phyloP scores from a whole-genome alignment of 1,140 invertebrate genomes.

The Propsilocerus akamusi region DNA sequence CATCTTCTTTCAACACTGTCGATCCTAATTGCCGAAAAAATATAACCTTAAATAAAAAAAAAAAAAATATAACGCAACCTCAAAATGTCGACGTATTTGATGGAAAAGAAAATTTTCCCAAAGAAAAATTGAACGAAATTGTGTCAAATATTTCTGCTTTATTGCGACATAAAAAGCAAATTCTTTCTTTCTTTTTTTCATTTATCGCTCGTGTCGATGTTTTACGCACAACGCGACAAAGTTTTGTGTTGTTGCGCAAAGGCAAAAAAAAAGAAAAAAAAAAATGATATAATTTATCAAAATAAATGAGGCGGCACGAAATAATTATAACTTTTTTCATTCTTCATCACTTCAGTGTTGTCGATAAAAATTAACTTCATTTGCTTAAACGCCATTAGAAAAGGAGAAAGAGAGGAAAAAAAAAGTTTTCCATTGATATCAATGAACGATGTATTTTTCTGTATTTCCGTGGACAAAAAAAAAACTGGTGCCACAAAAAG shows the following conservation, averaged over 20 bases:
- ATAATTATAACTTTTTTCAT: not conserved
- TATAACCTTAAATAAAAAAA: no score
- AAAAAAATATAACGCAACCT: no score
- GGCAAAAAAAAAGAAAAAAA: not conserved
- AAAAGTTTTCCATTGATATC: not conserved
- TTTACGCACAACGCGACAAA: no score
- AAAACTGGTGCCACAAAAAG: not conserved
- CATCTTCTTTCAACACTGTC: not conserved
- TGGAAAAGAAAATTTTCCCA: no score
- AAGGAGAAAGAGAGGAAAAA: not conserved
- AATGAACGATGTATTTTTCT: not conserved
- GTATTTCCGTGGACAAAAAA: no score
- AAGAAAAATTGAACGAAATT: no score
- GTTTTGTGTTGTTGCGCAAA: not conserved
- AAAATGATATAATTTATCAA: conserved; percentile 4
- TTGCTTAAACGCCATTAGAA: not conserved
- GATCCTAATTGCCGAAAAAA: no score
- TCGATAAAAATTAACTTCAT: conserved; percentile 1
- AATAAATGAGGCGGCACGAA: conserved; percentile 1
- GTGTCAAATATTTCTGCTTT: no score
- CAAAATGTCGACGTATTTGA: no score
- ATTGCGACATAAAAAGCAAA: no score
- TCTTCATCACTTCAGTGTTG: not conserved
- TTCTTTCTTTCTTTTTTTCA: no score
- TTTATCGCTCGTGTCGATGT: no score